Evolutionary conservation across 2,113 vertebrate genomes (phyloP).

Genomic region (Laterallus jamaicensis): DNA sequence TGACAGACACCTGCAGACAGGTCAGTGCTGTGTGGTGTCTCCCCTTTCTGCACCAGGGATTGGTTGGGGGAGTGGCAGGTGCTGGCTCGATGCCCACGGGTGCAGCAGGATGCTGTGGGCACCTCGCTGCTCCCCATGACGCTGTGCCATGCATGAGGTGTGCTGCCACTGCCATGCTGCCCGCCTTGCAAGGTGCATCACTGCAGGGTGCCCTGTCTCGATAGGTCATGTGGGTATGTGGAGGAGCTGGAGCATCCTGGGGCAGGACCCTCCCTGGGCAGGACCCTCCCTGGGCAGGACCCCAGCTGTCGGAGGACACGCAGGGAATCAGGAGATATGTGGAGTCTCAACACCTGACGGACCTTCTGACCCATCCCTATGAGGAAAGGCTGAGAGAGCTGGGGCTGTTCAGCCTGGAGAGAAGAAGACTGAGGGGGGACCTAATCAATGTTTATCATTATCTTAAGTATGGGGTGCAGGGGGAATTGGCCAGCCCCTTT

Average conservation of each 20-base stretch:
- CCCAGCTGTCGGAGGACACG: not conserved
- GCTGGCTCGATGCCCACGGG: not conserved
- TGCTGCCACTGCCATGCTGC: not conserved
- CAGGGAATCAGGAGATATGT: not conserved
- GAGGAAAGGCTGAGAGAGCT: too few species aligned
- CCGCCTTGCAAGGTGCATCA: too few species aligned
- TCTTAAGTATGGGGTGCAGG: too few species aligned
- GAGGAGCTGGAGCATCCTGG: not conserved
- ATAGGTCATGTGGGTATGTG: too few species aligned
- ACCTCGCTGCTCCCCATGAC: rapidly evolving
- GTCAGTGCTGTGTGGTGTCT: too few species aligned
- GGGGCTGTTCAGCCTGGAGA: too few species aligned
- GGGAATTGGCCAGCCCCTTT: too few species aligned
- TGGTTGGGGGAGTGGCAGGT: not conserved
- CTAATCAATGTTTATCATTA: too few species aligned
- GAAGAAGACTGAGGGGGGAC: too few species aligned
- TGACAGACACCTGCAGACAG: not conserved
- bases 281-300: rapidly evolving
- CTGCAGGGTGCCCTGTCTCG: not conserved
- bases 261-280: not conserved
- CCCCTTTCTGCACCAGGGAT: not conserved
- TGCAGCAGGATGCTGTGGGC: not conserved
- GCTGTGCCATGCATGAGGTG: rapidly evolving
- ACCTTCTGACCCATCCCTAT: not conserved
- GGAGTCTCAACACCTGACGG: not conserved